These are phyloP conservation scores for Cetonia aurata DNA, from an alignment of 2,888 invertebrate species.

Conservation along the genomic window DNA sequence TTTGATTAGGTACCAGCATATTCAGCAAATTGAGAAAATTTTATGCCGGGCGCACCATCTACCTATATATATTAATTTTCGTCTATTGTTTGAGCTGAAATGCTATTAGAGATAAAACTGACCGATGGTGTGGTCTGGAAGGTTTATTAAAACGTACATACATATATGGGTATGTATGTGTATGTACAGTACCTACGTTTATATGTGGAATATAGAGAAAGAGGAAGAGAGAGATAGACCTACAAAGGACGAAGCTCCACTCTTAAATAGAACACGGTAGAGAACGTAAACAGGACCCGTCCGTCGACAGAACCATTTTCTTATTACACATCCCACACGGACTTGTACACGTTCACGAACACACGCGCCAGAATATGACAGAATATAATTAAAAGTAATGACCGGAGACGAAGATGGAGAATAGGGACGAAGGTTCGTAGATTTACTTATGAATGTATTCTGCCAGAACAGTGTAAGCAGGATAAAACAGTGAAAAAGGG, in stretches of 20 bases:
- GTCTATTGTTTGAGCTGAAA: constrained; percentile 47
- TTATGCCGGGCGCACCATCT: constrained; percentile 17
- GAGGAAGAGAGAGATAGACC: background rate
- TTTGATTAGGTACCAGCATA: constrained; percentile 26
- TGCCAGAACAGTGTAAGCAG: background rate
- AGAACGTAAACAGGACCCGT: constrained; percentile 38
- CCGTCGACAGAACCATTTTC: constrained; percentile 37
- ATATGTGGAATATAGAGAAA: constrained; percentile 23
- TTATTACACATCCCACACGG: constrained; percentile 37
- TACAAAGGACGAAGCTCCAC: constrained; percentile 1
- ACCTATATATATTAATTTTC: constrained; percentile 47
- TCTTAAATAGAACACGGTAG: constrained; percentile 36
- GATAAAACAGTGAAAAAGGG: background rate
- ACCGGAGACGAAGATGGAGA: constrained; percentile 31
- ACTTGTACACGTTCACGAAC: constrained; percentile 19
- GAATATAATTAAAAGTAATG: constrained; percentile 47
- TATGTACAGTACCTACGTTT: background rate
- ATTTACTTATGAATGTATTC: constrained; percentile 20
- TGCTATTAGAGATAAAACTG: constrained; percentile 45
- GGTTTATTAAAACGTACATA: constrained; percentile 43
- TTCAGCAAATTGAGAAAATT: constrained; percentile 37
- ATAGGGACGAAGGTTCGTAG: constrained; percentile 9
- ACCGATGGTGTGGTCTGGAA: constrained; percentile 39
- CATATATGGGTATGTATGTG: background rate
- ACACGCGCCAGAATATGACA: constrained; percentile 22